Percentiles rank a stretch among this genome's conserved stretches.
These are phyloP conservation scores for Delphinapterus leucas DNA, from an alignment of 2,113 vertebrate species.

Conservation along the genomic window DNA sequence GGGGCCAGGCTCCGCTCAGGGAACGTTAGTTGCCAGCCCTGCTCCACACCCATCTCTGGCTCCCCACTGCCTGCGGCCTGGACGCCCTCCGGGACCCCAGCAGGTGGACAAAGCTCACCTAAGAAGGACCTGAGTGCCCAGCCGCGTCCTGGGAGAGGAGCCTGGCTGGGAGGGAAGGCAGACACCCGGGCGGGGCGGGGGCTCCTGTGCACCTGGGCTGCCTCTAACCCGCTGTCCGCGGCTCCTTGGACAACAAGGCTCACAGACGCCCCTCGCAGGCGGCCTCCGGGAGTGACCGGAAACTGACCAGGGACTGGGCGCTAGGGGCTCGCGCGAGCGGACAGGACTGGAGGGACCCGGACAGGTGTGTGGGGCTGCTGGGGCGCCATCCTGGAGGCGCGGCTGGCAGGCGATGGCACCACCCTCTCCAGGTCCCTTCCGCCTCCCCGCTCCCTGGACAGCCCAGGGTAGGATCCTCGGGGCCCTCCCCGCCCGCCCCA, in stretches of 20 bases:
- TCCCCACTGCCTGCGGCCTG: background rate
- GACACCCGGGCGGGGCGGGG: no score
- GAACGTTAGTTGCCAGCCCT: fast-evolving
- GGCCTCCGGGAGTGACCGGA: background rate
- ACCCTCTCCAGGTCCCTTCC: background rate
- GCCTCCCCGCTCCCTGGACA: no score
- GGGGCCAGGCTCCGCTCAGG: background rate
- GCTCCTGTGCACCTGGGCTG: background rate
- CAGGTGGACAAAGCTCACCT: background rate
- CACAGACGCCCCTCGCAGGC: background rate
- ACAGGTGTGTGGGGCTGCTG: background rate
- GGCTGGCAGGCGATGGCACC: background rate
- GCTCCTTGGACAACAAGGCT: background rate
- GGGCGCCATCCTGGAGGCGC: background rate
- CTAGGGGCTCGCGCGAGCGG: background rate
- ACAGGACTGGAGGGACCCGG: background rate
- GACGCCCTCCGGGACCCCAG: background rate
- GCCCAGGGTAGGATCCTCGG: background rate
- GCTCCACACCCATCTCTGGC: fast-evolving
- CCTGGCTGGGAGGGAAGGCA: background rate
- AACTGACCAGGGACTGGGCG: background rate
- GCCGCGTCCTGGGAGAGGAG: background rate
- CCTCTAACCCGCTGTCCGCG: background rate
- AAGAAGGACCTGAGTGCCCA: background rate
- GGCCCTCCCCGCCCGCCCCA: background rate